phyloP scores from a whole-genome alignment of 2,797 vertebrate genomes.

The Rhyacichthys aspro region DNA sequence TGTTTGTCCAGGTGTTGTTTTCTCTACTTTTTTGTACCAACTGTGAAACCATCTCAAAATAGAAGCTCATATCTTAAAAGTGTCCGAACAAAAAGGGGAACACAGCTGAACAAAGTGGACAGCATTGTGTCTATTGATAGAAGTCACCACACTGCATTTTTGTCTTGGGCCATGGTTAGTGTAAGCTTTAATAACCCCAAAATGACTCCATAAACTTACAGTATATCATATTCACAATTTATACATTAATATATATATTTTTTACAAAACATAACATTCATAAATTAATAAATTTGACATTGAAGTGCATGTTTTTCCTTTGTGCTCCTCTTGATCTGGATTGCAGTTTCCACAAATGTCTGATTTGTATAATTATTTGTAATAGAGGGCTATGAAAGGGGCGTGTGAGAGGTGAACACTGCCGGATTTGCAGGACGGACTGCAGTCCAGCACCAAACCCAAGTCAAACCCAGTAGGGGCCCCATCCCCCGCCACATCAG shows the following conservation, averaged over 20 bases:
- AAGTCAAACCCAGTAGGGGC: constrained; percentile 53
- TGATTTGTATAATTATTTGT: constrained; percentile 57
- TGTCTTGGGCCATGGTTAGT: constrained; percentile 19
- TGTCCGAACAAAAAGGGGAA: constrained; percentile 15
- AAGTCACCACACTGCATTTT: constrained; percentile 5
- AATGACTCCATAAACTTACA: constrained; percentile 56
- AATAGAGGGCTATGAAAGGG: constrained; percentile 81
- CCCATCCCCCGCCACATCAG: constrained; percentile 48
- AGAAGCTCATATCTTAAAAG: constrained; percentile 22
- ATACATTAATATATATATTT: constrained; percentile 58
- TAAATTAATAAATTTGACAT: constrained; percentile 78
- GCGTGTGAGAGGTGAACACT: constrained; percentile 72
- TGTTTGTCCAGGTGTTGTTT: constrained; percentile 65
- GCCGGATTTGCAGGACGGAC: constrained; percentile 63
- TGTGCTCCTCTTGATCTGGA: constrained; percentile 7
- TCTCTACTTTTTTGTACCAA: constrained; percentile 37
- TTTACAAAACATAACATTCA: constrained; percentile 65
- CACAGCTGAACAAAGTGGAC: constrained; percentile 51
- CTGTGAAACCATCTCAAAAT: constrained; percentile 51
- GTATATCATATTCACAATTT: constrained; percentile 71
- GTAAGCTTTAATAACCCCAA: constrained; percentile 52
- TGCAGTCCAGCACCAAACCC: constrained; percentile 76
- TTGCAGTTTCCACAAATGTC: constrained; percentile 9
- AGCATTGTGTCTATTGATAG: background rate
- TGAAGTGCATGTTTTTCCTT: constrained; percentile 76